Conservation (phyloP, 2,797 vertebrate genomes). For the Chloroceryle inda region DNA sequence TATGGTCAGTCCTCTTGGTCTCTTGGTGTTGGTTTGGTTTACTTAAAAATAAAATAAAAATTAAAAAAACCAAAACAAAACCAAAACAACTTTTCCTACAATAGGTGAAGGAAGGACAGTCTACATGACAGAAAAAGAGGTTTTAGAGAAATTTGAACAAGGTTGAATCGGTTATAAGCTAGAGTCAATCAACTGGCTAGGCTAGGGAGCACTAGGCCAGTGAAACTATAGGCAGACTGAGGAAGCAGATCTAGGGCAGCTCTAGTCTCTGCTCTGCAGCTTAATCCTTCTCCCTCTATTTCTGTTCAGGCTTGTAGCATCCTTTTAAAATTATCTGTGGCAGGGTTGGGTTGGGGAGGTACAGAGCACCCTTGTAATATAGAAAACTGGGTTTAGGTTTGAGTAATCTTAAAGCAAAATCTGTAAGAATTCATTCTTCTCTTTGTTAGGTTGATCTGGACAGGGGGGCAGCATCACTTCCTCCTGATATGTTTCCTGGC, state of each 20-base stretch:
- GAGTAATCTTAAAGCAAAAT: neutral
- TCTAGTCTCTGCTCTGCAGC: neutral
- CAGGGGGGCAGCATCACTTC: slow-evolving; percentile 22
- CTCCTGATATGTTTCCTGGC: slow-evolving; percentile 50
- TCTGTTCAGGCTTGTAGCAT: neutral
- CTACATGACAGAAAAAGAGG: neutral
- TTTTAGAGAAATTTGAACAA: neutral
- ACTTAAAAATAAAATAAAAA: neutral
- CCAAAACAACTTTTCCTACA: neutral
- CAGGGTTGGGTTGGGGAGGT: neutral
- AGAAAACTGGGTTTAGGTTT: neutral
- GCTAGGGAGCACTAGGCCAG: neutral
- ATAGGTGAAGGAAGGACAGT: neutral
- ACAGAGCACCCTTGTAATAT: neutral
- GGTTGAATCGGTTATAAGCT: neutral
- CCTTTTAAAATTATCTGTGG: neutral
- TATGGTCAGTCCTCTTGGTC: neutral
- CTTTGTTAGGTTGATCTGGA: neutral
- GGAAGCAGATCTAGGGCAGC: neutral
- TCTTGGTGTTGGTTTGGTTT: neutral
- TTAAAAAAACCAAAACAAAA: no score
- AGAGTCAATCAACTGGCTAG: neutral
- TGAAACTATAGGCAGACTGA: neutral
- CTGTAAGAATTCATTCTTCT: neutral
- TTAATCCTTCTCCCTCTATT: neutral